Base-by-base conservation (phyloP, 1,140 invertebrate genomes). In the Maconellicoccus hirsutus region DNA sequence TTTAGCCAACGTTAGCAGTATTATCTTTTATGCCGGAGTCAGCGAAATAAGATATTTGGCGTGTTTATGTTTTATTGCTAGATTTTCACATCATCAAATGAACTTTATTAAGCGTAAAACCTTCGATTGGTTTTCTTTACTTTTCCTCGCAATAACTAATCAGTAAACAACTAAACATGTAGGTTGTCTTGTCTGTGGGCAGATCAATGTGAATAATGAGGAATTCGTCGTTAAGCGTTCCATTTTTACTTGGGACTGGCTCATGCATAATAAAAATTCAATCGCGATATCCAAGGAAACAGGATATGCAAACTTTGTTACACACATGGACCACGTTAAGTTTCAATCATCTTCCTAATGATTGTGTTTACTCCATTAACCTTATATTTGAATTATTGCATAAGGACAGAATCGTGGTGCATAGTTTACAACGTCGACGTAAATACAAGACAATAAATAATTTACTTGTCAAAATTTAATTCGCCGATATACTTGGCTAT, bases 381-480 rank as follows among this genome's bases (percentile, higher is more conserved):
- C n/a, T 14, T 52, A 52, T 8, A 19, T 52, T 52, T 52, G n/a
- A 52, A 52, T 52, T 52, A 52, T 19, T 52, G 3, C n/a, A 52
- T 4, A 2, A 52, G 12, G 2, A 14, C n/a, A 52, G 42, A 14
- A 52, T 52, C 6, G 42, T 52, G n/a, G 42, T 19, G n/a, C n/a
- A 52, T 52, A 52, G 42, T 33, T 33, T 33, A 33, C 12, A 33
- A 33, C 29, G 29, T 12, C 6, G 3, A 52, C n/a, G 16, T 52
- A 52, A 52, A 6, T 16, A 16, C 42, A 19, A 52, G n/a, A 52
- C 42, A 6, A 52, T 52, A 52, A 52, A 52, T 52, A 52, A 52
- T 52, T 52, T 52, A 52, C 42, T 16, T 52, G 42, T 52, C 42
- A 52, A 52, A 52, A 52, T 52, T 52, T 52, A 52, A 52, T 52